A percentile compares a stretch with the other conserved stretches of the same genome.
Conservation (phyloP, 2,797 vertebrate species). For the Lutjanus campechanus region DNA sequence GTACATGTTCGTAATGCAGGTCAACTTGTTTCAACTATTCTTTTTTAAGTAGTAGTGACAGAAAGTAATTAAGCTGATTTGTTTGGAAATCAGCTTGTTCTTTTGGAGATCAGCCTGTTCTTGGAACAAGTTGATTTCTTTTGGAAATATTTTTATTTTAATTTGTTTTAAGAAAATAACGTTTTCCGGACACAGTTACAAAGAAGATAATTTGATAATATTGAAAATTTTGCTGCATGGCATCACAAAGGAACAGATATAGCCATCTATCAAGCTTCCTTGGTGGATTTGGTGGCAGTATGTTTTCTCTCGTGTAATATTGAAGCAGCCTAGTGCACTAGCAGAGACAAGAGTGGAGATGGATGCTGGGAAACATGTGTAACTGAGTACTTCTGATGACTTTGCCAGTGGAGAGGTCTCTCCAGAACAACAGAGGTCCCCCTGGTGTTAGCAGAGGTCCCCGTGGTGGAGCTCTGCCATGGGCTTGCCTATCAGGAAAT, state of each 20-base stretch:
- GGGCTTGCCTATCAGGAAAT: slow-evolving; percentile 70
- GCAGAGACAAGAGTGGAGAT: slow-evolving; percentile 38
- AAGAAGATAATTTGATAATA: slow-evolving; percentile 3
- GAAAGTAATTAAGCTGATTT: too few species aligned
- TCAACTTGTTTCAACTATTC: neutral
- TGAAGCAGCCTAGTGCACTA: slow-evolving; percentile 27
- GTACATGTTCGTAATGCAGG: neutral
- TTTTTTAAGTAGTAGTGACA: neutral
- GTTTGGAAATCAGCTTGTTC: too few species aligned
- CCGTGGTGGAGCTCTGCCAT: slow-evolving; percentile 64
- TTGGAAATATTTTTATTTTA: neutral
- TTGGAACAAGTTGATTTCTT: neutral
- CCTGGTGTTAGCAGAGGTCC: slow-evolving; percentile 65
- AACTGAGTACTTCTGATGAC: slow-evolving; percentile 69
- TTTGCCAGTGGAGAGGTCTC: slow-evolving; percentile 81
- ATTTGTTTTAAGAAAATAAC: neutral
- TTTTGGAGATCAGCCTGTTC: too few species aligned
- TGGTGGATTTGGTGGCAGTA: slow-evolving; percentile 18
- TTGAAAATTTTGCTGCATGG: neutral
- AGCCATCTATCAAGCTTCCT: slow-evolving; percentile 9
- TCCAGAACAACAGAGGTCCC: slow-evolving; percentile 68
- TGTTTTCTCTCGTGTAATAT: slow-evolving; percentile 49
- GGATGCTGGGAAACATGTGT: slow-evolving; percentile 59
- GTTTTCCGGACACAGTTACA: neutral
- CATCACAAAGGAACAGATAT: neutral